Percentiles rank a stretch among this genome's conserved stretches.
Evolutionary conservation across 2,797 vertebrate genomes (phyloP).

Genomic region (Hemitrygon akajei): DNA sequence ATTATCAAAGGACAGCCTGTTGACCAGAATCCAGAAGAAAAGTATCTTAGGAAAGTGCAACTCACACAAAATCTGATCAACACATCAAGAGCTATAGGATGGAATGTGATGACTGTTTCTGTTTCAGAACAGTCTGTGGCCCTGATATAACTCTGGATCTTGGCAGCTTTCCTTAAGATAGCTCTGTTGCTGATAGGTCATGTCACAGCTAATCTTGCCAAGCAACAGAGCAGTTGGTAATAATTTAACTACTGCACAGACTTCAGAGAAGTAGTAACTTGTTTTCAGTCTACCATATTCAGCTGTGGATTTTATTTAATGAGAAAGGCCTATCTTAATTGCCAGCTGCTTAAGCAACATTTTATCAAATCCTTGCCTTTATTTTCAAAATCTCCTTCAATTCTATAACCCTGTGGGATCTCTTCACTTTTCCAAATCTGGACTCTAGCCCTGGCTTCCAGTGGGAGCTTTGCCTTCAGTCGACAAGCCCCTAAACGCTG

Average conservation of each 20-base stretch:
- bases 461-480: no score
- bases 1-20: not conserved
- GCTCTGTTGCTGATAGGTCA: not conserved
- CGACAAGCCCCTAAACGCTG: no score
- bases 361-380: no score
- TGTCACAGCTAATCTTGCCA: constrained; percentile 6
- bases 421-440: no score
- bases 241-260: not conserved
- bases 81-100: not conserved
- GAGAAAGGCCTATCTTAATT: not conserved
- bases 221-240: constrained; percentile 21
- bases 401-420: no score
- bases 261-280: not conserved
- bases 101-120: not conserved
- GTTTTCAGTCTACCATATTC: not conserved
- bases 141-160: not conserved
- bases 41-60: constrained; percentile 5
- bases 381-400: no score
- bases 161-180: constrained; percentile 20
- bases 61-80: not conserved
- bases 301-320: constrained; percentile 11
- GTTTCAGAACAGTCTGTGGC: constrained; percentile 3
- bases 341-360: not conserved
- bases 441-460: no score
- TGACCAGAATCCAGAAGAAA: not conserved